A percentile compares a stretch with the other conserved stretches of the same genome.
Evolutionary conservation across 2,797 vertebrate species (phyloP).

Genomic region (Spinibarbus caldwelli): DNA sequence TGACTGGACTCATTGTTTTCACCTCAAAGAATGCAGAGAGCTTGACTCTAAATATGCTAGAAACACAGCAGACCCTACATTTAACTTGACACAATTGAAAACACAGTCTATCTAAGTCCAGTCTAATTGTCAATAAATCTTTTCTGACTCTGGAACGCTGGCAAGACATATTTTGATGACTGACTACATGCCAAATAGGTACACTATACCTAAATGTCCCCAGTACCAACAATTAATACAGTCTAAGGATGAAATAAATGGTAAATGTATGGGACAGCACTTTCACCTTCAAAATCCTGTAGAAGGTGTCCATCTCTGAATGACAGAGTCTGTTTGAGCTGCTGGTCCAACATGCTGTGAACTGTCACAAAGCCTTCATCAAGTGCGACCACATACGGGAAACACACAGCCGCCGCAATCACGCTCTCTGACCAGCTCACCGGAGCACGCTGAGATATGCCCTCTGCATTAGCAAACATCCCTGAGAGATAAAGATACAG

Average conservation of each 20-base stretch:
- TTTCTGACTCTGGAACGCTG: background rate
- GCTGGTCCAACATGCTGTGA: slow-evolving; percentile 99
- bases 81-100: background rate
- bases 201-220: background rate
- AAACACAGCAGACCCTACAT: background rate
- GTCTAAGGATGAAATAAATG: slow-evolving; percentile 22
- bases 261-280: background rate
- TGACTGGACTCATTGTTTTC: background rate
- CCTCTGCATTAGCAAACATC: slow-evolving; percentile 98
- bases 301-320: slow-evolving; percentile 95
- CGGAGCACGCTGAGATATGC: slow-evolving; percentile 93
- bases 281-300: slow-evolving; percentile 95
- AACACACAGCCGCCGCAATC: slow-evolving; percentile 91
- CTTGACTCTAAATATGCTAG: background rate
- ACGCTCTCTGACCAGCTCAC: slow-evolving; percentile 97
- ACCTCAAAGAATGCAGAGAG: background rate
- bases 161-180: background rate
- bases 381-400: slow-evolving; percentile 94
- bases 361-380: slow-evolving; percentile 95
- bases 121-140: background rate
- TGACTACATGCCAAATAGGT: background rate
- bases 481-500: slow-evolving; percentile 73
- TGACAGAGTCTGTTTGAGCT: slow-evolving; percentile 94
- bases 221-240: background rate
- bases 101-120: background rate